These are phyloP conservation scores for Sternarchorhynchus goeldii DNA, from an alignment of 2,797 vertebrate species.

Conservation along the genomic window DNA sequence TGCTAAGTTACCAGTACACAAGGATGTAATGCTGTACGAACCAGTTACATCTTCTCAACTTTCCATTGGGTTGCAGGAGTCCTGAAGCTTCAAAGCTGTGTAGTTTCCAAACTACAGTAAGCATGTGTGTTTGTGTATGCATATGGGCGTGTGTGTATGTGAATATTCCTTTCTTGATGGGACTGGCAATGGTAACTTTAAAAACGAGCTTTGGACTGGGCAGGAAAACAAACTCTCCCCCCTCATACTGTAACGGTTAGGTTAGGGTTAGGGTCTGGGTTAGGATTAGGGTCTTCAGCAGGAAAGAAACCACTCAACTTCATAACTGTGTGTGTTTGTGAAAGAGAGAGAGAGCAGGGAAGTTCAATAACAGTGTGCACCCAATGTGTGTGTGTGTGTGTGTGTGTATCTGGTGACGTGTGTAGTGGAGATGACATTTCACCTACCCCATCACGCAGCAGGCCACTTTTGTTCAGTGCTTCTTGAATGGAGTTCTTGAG, in stretches of 20 bases:
- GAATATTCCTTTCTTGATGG: not conserved
- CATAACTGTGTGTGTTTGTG: not conserved
- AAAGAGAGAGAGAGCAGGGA: not conserved
- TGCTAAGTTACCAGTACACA: too few species aligned
- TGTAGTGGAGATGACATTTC: not conserved
- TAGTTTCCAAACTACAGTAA: not conserved
- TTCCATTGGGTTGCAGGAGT: too few species aligned
- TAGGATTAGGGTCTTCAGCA: constrained; percentile 23
- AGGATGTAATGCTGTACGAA: too few species aligned
- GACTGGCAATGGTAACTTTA: constrained; percentile 37
- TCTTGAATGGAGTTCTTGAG: not conserved
- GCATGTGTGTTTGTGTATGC: not conserved
- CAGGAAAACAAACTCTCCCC: not conserved
- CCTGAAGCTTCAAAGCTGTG: not conserved
- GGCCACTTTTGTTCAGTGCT: not conserved
- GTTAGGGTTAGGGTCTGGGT: too few species aligned
- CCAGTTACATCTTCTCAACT: too few species aligned
- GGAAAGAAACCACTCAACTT: not conserved
- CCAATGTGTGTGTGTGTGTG: too few species aligned
- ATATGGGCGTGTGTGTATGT: not conserved
- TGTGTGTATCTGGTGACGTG: constrained; percentile 11
- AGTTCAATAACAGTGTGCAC: not conserved
- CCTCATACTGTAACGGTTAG: not conserved
- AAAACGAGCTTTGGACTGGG: constrained; percentile 33
- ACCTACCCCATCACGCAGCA: not conserved